Evolutionary conservation across 2,113 vertebrate genomes (phyloP), one percentile per base, ranked within the genome.

Genomic region (Gasterosteus aculeatus): DNA sequence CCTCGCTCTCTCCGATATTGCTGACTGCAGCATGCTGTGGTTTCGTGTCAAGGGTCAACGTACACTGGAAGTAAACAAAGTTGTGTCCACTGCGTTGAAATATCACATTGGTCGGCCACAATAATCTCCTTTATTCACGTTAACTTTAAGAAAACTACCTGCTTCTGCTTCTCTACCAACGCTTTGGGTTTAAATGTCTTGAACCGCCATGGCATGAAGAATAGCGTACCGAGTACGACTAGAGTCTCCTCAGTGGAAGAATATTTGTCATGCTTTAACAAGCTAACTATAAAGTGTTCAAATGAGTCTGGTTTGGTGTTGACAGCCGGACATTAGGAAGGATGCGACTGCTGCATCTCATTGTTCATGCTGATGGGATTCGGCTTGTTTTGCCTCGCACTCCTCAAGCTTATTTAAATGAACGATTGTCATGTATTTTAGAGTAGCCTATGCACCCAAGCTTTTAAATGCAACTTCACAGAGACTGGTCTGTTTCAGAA

Each of bases 391-490:
- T 72, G 58, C 49, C 38, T 82, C 51, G 53, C 35, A 59, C 77
- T 64, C 77, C 54, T 88, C 19, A 77, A 78, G 73, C 79, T 82
- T 68, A 87, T 89, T 80, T 85, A 90, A 84, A 87, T 83, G 77
- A 78, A 87, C 76, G 88, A 80, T 91, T 91, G 86, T 73, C 83
- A 87, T 91, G 81, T 85, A 87, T 93, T 92, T 92, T 86, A 87
- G 81, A 82, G 88, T 90, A 83, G 87, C 87, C 84, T 85, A 67
- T 84, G 79, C 88, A 78, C 73, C 80, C 73, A 18, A 72, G 87
- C 87, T 89, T 90, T 93, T 90, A 87, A 93, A 94, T 91, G 91
- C 91, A 90, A 91, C 89, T 92, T 92, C 88, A 91, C 86, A 92
- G 82, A 93, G 88, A 83, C 90, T 87, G 83, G 86, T 88, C 87